Evolutionary conservation across 2,888 invertebrate species (phyloP).

Genomic region (Phaedon cochleariae): DNA sequence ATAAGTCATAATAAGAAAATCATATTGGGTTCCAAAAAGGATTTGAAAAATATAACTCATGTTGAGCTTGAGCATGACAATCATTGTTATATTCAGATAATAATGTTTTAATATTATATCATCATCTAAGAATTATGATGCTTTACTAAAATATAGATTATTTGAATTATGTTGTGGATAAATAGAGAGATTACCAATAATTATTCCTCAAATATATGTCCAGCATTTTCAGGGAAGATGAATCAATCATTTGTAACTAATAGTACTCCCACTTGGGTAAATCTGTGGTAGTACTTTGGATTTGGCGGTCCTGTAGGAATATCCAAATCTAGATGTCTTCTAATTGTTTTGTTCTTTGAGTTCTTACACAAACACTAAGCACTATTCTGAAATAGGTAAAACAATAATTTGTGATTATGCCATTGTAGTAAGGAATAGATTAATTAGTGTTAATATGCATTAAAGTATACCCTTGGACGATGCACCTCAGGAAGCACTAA

Average conservation of each 20-base stretch:
- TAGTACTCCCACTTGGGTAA: no score
- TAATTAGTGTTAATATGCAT: no score
- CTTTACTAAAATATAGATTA: neutral
- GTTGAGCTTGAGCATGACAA: constrained; percentile 36
- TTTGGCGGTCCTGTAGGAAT: neutral
- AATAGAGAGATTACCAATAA: neutral
- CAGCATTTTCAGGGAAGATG: neutral
- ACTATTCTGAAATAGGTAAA: constrained; percentile 1
- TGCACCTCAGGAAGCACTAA: no score
- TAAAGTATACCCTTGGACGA: no score
- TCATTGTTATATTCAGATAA: constrained; percentile 21
- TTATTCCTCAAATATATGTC: neutral
- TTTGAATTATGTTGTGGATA: neutral
- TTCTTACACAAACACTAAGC: neutral
- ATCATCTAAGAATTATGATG: no score
- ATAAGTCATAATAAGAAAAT: no score
- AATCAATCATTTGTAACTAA: neutral
- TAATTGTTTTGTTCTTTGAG: constrained; percentile 1
- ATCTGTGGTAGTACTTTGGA: neutral
- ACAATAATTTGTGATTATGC: neutral
- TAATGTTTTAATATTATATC: constrained; percentile 24
- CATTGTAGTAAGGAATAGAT: neutral
- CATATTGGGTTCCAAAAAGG: no score
- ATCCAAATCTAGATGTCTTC: no score
- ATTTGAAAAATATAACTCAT: constrained; percentile 27